Conservation (phyloP, 64 coral and sea anemone species). For the Platygyra sinensis region DNA sequence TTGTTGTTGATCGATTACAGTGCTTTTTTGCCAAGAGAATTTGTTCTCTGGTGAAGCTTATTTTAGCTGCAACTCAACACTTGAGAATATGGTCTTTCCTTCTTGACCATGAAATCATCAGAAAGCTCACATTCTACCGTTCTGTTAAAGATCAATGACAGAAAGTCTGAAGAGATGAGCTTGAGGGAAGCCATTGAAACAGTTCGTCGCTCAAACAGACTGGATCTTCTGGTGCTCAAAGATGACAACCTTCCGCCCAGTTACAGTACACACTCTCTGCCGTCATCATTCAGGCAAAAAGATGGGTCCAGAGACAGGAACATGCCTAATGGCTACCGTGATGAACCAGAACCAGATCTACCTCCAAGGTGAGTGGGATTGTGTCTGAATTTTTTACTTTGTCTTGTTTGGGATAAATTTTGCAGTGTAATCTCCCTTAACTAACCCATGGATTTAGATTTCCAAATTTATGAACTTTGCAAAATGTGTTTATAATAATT, state of each 20-base stretch:
- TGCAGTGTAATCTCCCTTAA: no score
- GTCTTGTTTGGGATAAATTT: no score
- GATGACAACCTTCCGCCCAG: constrained; percentile 45
- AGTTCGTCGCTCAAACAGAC: constrained; percentile 84
- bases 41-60: no score
- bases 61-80: no score
- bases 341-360: constrained; percentile 68
- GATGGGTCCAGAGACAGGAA: constrained; percentile 41
- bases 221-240: constrained; percentile 81
- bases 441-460: no score
- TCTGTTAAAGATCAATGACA: constrained; percentile 81
- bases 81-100: no score
- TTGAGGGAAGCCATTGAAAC: constrained; percentile 82
- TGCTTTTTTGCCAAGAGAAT: no score
- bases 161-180: constrained; percentile 84
- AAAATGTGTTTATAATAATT: no score
- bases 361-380: constrained; percentile 66
- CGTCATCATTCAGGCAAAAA: constrained; percentile 41
- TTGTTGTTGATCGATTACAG: no score
- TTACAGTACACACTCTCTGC: constrained; percentile 67
- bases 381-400: no score
- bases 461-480: no score
- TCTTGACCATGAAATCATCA: no score
- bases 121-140: not conserved
- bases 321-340: constrained; percentile 67